A percentile compares a stretch with the other conserved stretches of the same genome.
Conservation (phyloP, 2,888 invertebrate genomes). For the Elaeidobius kamerunicus region DNA sequence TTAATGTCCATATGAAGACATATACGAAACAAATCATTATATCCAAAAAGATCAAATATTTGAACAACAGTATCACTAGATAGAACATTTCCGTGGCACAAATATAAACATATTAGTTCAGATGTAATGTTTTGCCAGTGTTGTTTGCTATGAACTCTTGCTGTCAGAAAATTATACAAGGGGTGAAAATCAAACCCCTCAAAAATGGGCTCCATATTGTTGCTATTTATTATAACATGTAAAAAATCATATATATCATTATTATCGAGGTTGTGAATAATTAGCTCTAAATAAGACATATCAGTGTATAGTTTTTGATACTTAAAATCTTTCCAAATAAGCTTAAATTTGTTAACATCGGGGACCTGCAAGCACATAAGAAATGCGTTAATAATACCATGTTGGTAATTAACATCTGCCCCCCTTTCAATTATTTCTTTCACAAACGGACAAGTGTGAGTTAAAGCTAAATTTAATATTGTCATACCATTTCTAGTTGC, state of each 20-base stretch:
- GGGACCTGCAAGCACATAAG: constrained; percentile 30
- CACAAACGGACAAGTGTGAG: constrained; percentile 32
- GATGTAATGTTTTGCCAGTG: constrained; percentile 25
- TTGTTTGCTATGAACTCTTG: constrained; percentile 29
- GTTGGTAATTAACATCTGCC: constrained; percentile 35
- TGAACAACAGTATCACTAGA: constrained; percentile 24
- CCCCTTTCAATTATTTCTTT: constrained; percentile 36
- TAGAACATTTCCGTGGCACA: constrained; percentile 28
- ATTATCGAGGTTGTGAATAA: constrained; percentile 22
- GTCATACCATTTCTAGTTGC: constrained; percentile 31
- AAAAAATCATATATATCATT: constrained; percentile 32
- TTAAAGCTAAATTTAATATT: constrained; percentile 35
- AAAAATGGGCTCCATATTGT: constrained; percentile 33
- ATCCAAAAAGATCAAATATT: constrained; percentile 31
- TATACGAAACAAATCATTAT: constrained; percentile 32
- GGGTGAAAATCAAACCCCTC: constrained; percentile 18
- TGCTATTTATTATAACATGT: constrained; percentile 35
- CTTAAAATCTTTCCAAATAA: constrained; percentile 34
- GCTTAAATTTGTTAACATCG: constrained; percentile 31
- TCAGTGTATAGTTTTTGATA: constrained; percentile 25
- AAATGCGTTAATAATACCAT: constrained; percentile 27
- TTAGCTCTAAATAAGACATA: constrained; percentile 21
- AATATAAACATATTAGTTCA: constrained; percentile 31
- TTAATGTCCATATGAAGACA: constrained; percentile 34
- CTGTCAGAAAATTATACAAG: constrained; percentile 31